Evolutionary conservation across 2,797 vertebrate genomes (phyloP).

Genomic region (Furcifer pardalis): DNA sequence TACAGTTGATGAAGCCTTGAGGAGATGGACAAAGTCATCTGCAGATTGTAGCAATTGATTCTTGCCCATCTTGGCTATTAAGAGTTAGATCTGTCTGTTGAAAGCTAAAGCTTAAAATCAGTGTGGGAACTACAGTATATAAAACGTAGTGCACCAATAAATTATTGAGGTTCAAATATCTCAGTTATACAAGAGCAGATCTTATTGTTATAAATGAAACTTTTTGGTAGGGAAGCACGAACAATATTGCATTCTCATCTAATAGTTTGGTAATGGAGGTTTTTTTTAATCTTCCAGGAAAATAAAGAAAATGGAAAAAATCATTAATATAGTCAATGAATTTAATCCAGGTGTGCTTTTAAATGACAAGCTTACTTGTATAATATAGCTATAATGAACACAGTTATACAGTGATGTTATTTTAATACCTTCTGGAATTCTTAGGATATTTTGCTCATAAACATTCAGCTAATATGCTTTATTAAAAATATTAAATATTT

Average conservation of each 20-base stretch:
- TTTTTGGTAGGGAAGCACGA: neutral
- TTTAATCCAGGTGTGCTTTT: constrained; percentile 19
- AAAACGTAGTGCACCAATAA: neutral
- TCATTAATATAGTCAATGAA: neutral
- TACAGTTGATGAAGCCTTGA: too few species aligned
- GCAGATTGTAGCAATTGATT: too few species aligned
- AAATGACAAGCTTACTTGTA: constrained; percentile 13
- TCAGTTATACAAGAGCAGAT: neutral
- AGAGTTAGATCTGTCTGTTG: too few species aligned
- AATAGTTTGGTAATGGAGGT: constrained; percentile 10
- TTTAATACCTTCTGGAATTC: constrained; percentile 24
- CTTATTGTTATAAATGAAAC: neutral
- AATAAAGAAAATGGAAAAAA: constrained; percentile 15
- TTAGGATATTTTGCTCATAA: constrained; percentile 26
- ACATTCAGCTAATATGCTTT: constrained; percentile 42
- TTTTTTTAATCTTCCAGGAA: constrained; percentile 22
- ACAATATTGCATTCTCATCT: neutral
- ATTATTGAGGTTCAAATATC: neutral
- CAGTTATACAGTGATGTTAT: neutral
- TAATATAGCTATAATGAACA: constrained; percentile 22
- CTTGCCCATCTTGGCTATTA: too few species aligned
- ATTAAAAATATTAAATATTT: constrained; percentile 26
- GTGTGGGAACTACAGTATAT: neutral
- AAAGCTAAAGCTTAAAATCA: neutral
- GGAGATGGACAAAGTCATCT: too few species aligned